Evolutionary conservation across 2,797 vertebrate genomes (phyloP).

Genomic region (Danio kyathit): DNA sequence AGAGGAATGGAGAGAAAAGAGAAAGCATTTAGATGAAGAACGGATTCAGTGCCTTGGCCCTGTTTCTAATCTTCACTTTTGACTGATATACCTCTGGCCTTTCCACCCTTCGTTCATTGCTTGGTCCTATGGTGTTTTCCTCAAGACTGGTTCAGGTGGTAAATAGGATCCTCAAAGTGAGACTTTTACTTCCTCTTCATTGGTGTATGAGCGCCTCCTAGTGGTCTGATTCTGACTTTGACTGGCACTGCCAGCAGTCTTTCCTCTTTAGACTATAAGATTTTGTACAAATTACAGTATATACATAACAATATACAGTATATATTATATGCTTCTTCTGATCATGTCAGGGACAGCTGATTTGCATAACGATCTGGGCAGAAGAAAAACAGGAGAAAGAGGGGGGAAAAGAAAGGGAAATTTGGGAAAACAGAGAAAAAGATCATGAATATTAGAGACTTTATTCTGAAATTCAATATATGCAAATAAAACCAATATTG

Average conservation of each 20-base stretch:
- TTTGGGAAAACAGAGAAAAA: slow-evolving; percentile 47
- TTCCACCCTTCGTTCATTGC: slow-evolving; percentile 21
- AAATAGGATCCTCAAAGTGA: slow-evolving; percentile 11
- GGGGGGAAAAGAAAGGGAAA: slow-evolving; percentile 29
- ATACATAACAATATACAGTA: slow-evolving; percentile 32
- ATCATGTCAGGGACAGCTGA: slow-evolving; percentile 80
- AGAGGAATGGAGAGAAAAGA: slow-evolving; percentile 1
- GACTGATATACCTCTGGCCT: slow-evolving; percentile 27
- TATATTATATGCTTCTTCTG: slow-evolving; percentile 62
- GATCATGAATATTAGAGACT: slow-evolving; percentile 31
- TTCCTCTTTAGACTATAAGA: slow-evolving; percentile 10
- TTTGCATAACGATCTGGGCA: slow-evolving; percentile 80
- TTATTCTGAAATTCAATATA: slow-evolving; percentile 25
- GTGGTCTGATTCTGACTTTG: slow-evolving; percentile 55
- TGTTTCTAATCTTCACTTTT: slow-evolving; percentile 4
- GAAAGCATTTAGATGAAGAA: slow-evolving; percentile 8
- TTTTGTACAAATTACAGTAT: slow-evolving; percentile 28
- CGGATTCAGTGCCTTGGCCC: not conserved
- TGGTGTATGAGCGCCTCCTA: slow-evolving; percentile 58
- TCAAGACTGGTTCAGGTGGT: slow-evolving; percentile 22
- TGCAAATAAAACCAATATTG: not conserved
- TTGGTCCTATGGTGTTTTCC: slow-evolving; percentile 24
- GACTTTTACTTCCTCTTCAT: slow-evolving; percentile 14
- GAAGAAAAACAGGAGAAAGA: slow-evolving; percentile 62
- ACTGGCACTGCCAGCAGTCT: slow-evolving; percentile 38